A percentile compares a stretch with the other conserved stretches of the same genome.
These are phyloP conservation scores for Synchiropus splendidus DNA, from an alignment of 2,113 vertebrate genomes.

Conservation along the genomic window DNA sequence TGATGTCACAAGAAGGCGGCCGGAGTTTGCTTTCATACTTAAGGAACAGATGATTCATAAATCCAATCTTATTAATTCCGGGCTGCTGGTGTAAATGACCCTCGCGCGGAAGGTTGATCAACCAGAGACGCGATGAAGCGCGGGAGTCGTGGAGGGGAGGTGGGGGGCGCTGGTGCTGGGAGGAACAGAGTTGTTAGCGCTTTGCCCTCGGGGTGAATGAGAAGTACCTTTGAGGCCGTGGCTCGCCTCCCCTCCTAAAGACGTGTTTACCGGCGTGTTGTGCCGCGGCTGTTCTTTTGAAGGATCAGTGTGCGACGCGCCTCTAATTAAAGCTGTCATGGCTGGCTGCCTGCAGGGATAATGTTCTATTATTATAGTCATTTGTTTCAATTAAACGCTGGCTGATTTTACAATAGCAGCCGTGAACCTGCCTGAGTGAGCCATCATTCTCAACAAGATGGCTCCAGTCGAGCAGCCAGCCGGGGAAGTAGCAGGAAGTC, in stretches of 20 bases:
- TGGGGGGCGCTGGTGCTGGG: slow-evolving; percentile 42
- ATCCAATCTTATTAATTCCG: slow-evolving; percentile 57
- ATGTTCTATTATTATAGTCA: slow-evolving; percentile 99
- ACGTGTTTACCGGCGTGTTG: slow-evolving; percentile 67
- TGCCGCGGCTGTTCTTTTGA: slow-evolving; percentile 71
- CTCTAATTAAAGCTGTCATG: slow-evolving; percentile 99
- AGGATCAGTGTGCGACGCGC: slow-evolving; percentile 88
- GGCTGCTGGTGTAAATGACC: slow-evolving; percentile 59
- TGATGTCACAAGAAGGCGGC: slow-evolving; percentile 31
- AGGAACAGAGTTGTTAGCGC: slow-evolving; percentile 59
- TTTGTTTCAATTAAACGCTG: slow-evolving; percentile 99
- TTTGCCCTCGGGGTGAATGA: slow-evolving; percentile 63
- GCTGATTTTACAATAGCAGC: slow-evolving; percentile 98
- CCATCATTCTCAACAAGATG: slow-evolving; percentile 97
- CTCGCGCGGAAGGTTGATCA: slow-evolving; percentile 53
- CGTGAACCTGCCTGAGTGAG: slow-evolving; percentile 90
- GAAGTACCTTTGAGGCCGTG: slow-evolving; percentile 56
- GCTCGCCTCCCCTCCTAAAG: slow-evolving; percentile 50
- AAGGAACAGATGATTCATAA: slow-evolving; percentile 66
- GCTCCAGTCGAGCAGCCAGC: slow-evolving; percentile 72
- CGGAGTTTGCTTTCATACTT: slow-evolving; percentile 43
- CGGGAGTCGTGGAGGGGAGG: slow-evolving; percentile 12
- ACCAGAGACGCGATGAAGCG: slow-evolving; percentile 33
- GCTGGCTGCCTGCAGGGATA: slow-evolving; percentile 94
- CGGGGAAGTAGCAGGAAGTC: slow-evolving; percentile 24